Conservation (phyloP, 1,140 invertebrate genomes). For the Eriosoma lanigerum region DNA sequence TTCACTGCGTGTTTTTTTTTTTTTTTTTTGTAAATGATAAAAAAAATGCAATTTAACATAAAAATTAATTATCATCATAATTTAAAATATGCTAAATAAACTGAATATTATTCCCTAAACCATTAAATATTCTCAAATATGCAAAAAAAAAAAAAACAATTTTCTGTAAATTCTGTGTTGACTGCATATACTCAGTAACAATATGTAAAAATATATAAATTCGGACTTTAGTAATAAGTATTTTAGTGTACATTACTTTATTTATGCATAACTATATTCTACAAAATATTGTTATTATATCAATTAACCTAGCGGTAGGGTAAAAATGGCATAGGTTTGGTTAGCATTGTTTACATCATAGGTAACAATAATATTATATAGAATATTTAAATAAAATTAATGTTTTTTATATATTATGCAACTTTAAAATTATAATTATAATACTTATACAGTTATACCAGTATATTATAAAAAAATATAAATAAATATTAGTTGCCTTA, state of each 20-base stretch:
- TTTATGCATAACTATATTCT: no score
- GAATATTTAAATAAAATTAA: neutral
- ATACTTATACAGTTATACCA: slow-evolving; percentile 5
- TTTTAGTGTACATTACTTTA: neutral
- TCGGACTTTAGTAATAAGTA: neutral
- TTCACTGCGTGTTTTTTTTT: no score
- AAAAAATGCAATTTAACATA: no score
- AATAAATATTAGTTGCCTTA: neutral
- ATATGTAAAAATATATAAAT: no score
- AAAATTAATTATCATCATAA: no score
- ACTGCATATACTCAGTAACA: neutral
- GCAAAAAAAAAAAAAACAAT: no score
- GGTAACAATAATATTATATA: neutral
- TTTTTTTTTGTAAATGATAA: no score
- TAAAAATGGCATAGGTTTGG: neutral
- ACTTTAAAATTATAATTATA: slow-evolving; percentile 13
- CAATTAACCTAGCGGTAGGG: neutral
- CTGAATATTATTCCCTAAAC: neutral
- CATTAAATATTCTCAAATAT: neutral
- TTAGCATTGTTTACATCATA: slow-evolving; percentile 1
- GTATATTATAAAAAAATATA: no score
- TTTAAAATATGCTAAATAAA: no score
- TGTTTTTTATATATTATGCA: slow-evolving; percentile 4
- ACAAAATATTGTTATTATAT: slow-evolving; percentile 9
- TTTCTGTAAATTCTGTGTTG: neutral